Percentiles rank a stretch among this genome's conserved stretches.
These are phyloP conservation scores for Cheirogaleus major DNA, from an alignment of 2,797 vertebrate species.

Conservation along the genomic window DNA sequence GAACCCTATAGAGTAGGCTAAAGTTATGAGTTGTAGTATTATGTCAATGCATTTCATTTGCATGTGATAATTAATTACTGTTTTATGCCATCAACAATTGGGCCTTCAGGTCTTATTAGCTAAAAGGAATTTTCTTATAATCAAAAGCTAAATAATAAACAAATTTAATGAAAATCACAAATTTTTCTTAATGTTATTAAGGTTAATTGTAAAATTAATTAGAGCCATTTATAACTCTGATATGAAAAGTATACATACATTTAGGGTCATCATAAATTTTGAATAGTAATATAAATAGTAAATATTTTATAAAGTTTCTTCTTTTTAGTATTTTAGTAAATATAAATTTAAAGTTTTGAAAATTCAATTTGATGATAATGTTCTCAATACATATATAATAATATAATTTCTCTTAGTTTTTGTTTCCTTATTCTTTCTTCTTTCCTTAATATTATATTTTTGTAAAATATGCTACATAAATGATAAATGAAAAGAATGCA, in stretches of 20 bases:
- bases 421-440: constrained; percentile 36
- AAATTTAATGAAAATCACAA: constrained; percentile 77
- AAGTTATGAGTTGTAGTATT: constrained; percentile 46
- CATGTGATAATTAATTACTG: constrained; percentile 83
- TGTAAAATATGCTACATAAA: not conserved
- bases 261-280: constrained; percentile 44
- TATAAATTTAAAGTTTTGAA: not conserved
- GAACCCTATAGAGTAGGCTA: constrained; percentile 31
- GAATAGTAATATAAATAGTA: not conserved
- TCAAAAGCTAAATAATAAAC: constrained; percentile 78
- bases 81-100: constrained; percentile 74
- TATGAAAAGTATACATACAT: constrained; percentile 72
- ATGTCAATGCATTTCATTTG: constrained; percentile 76
- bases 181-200: constrained; percentile 81
- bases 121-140: constrained; percentile 74
- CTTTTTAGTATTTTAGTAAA: constrained; percentile 13
- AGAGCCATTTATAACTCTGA: constrained; percentile 78
- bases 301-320: constrained; percentile 18
- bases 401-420: constrained; percentile 34
- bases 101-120: constrained; percentile 74
- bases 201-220: constrained; percentile 85
- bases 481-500: constrained; percentile 54
- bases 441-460: constrained; percentile 20
- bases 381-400: not conserved
- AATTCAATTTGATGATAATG: constrained; percentile 22